Evolutionary conservation across 2,888 invertebrate genomes (phyloP), one percentile per base, ranked within the genome.

Genomic region (Leucophenga maculata): DNA sequence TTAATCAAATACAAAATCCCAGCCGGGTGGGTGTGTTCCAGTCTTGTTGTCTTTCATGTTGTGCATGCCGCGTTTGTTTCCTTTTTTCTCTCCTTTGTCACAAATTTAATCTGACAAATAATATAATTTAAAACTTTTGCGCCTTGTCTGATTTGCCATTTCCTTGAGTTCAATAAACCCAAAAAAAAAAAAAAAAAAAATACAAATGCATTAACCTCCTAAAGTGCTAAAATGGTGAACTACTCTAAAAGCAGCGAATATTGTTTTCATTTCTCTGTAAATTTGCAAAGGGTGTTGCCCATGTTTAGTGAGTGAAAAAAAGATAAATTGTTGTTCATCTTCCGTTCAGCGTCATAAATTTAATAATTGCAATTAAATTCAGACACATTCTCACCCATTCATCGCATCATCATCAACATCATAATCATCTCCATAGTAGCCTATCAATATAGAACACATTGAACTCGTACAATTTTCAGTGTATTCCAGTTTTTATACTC

Each of bases 341-440:
- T 62, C 62, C 59, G 46, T 26, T 68, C 65, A 67, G 54, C 69
- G 75, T 67, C 55, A 55, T 55, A 26, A 20, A 32, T 59, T 59
- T 6, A 59, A 59, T 26, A 39, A 54, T 73, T 54, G 72, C 65
- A 73, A 77, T 76, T 77, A 76, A 77, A 69, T 77, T 73, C 18
- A 69, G 8, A 50, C 16, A 13, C 18, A 52, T 22, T 26, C 26
- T 4, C 26, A 26, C 4, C 3, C 2, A 59, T 57, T 50, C 67
- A 50, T 4, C 26, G 26, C 26, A 26, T 3, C 26, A 26, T 26
- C 26, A 50, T 50, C n/a, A n/a, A 50, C 50, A 4, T 6, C 16
- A 48, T 4, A 48, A 48, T 39, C 11, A 8, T 39, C 8, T 8
- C 8, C 4, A 39, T 6, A 1, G 26, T 11, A 22, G 16, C 50